Base-by-base conservation (phyloP, 1,140 invertebrate genomes). In the Drosophila lini region DNA sequence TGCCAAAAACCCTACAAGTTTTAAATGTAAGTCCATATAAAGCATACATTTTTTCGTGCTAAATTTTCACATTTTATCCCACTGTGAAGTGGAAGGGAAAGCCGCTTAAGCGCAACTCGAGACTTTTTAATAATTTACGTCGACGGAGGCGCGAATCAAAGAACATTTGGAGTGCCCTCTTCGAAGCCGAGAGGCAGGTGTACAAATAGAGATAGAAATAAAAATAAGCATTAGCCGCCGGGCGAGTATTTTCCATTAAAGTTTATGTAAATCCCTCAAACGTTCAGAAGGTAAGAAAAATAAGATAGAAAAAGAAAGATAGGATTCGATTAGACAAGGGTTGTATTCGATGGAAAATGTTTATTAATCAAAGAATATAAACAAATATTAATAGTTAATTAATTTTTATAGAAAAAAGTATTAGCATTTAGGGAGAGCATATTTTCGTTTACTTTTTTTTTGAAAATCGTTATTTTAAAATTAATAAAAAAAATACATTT, bases 101-200 rank as follows among this genome's bases (percentile, higher is more conserved):
- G 80, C 75, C 78, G 83, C 83, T 88, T 86, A 86, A 88, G 59
- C 74, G 58, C 52, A 55, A 65, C 82, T 82, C 71, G 71, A 83
- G 76, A 80, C 83, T 80, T 86, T 86, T 88, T 63, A 80, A 88
- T 88, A 88, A 86, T 86, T 88, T 76, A 86, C 84, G 53, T 53
- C 44, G 58, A 22, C 74, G 56, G 67, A 57, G 60, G 62, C 55
- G 65, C 57, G 77, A 80, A 80, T 84, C 81, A 84, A 78, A 78
- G 77, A 61, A 50, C 70, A 59, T 74, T 81, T 52, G 62, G 58
- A 74, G 79, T 47, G 76, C 38, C 48, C 64, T 7, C 65, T 58
- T 11, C 22, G 63, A 13, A 57, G 58, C 76, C 47, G 57, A 48
- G 47, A 41, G 65, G 61, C 65, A 85, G 82, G 75, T 86, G 82